Evolutionary conservation across 2,888 invertebrate genomes (phyloP).

Genomic region (Lottia scabra): DNA sequence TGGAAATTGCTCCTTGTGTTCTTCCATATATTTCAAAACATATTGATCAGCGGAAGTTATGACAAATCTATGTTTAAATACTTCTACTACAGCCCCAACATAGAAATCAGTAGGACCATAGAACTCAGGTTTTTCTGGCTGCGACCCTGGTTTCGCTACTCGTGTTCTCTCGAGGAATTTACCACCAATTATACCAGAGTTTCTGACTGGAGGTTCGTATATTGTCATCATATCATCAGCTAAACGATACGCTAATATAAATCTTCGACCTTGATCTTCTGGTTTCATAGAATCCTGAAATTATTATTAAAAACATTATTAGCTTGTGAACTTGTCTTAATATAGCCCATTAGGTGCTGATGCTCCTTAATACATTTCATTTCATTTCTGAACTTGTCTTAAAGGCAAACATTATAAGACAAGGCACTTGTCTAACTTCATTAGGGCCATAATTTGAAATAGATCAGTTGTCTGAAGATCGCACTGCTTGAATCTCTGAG

Average conservation of each 20-base stretch:
- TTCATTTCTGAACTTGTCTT: too few species aligned
- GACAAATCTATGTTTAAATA: slow-evolving; percentile 82
- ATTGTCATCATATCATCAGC: slow-evolving; percentile 82
- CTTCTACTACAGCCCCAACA: slow-evolving; percentile 80
- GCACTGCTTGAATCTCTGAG: too few species aligned
- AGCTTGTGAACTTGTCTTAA: too few species aligned
- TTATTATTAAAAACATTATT: background rate
- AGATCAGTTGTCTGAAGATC: too few species aligned
- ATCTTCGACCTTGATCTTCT: slow-evolving; percentile 81
- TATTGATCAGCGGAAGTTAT: slow-evolving; percentile 88
- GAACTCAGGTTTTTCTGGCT: slow-evolving; percentile 79
- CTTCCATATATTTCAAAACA: slow-evolving; percentile 77
- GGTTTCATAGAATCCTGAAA: slow-evolving; percentile 80
- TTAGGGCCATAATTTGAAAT: too few species aligned
- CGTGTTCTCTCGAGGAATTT: slow-evolving; percentile 79
- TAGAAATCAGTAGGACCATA: slow-evolving; percentile 84
- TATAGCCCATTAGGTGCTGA: too few species aligned
- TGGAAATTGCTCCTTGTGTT: slow-evolving; percentile 66
- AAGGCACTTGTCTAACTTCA: too few species aligned
- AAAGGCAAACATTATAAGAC: too few species aligned
- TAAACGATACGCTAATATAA: slow-evolving; percentile 82
- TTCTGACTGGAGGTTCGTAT: slow-evolving; percentile 75
- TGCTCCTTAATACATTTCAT: too few species aligned
- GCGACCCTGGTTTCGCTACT: slow-evolving; percentile 77
- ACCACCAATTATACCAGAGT: slow-evolving; percentile 79